Evolutionary conservation across 2,888 invertebrate genomes (phyloP).

Genomic region (Timandra comae): DNA sequence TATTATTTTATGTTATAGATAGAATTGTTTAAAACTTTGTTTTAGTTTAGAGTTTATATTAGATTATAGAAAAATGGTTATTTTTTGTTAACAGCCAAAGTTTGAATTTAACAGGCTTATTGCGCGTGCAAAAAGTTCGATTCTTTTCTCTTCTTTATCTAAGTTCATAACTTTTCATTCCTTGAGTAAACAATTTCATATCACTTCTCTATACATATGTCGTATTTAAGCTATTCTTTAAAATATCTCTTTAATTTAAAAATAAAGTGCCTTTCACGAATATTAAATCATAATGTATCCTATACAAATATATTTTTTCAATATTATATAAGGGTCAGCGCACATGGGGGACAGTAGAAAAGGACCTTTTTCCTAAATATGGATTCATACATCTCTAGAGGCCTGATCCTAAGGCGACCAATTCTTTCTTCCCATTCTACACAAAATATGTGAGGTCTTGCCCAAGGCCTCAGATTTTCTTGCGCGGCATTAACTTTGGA

Average conservation of each 20-base stretch:
- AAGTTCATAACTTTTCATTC: neutral
- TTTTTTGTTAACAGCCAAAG: constrained; percentile 55
- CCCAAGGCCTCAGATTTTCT: too few relatives aligned
- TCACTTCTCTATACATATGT: neutral
- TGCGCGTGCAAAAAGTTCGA: constrained; percentile 4
- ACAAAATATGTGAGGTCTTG: too few relatives aligned
- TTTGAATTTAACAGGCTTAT: constrained; percentile 26
- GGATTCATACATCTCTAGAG: too few relatives aligned
- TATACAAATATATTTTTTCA: too few relatives aligned
- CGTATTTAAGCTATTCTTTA: neutral
- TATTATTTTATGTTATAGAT: constrained; percentile 56
- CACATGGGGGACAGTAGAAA: too few relatives aligned
- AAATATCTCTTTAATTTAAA: constrained; percentile 13
- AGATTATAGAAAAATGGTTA: constrained; percentile 59
- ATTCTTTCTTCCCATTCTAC: too few relatives aligned
- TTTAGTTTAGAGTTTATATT: constrained; percentile 30
- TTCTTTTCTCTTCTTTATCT: neutral
- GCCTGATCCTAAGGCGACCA: too few relatives aligned
- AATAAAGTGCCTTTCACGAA: constrained; percentile 53
- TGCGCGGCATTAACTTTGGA: too few relatives aligned
- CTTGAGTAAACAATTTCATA: neutral
- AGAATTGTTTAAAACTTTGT: constrained; percentile 66
- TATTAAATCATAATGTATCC: constrained; percentile 3
- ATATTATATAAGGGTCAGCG: too few relatives aligned
- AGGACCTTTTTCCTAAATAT: too few relatives aligned